Percentiles rank a stretch among this genome's conserved stretches.
Evolutionary conservation across 1,140 invertebrate genomes (phyloP).

Genomic region (Dryas iulia): DNA sequence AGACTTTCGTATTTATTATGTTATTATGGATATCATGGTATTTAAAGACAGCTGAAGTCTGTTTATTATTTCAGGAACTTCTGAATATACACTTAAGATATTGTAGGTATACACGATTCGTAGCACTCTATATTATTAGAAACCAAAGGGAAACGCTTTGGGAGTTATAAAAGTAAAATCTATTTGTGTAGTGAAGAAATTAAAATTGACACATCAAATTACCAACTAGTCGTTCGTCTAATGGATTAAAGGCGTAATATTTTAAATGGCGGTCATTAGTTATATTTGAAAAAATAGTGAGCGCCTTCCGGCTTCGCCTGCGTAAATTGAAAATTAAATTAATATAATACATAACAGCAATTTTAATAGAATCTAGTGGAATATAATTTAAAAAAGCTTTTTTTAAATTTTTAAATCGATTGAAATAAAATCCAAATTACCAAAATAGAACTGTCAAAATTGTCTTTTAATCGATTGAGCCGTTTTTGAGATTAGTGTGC

Average conservation of each 20-base stretch:
- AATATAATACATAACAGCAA: too few relatives aligned
- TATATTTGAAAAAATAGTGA: background rate
- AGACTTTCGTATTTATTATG: too few relatives aligned
- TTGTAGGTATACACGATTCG: background rate
- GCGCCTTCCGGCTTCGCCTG: too few relatives aligned
- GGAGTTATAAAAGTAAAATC: conserved; percentile 4
- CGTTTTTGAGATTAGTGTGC: too few relatives aligned
- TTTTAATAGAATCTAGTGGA: too few relatives aligned
- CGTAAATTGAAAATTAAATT: too few relatives aligned
- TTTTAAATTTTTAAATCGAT: too few relatives aligned
- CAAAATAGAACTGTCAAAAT: too few relatives aligned
- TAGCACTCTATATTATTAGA: conserved; percentile 24
- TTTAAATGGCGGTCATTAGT: background rate
- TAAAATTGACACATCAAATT: conserved; percentile 4
- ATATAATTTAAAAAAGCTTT: too few relatives aligned
- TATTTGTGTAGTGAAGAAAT: conserved; percentile 7
- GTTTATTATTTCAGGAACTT: background rate
- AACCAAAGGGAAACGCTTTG: conserved; percentile 6
- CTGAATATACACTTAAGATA: background rate
- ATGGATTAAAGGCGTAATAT: background rate
- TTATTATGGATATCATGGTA: too few relatives aligned
- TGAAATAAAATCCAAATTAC: too few relatives aligned
- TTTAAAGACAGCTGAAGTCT: background rate
- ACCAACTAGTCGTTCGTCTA: conserved; percentile 1
- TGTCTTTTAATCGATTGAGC: too few relatives aligned